Evolutionary conservation across 2,797 vertebrate genomes (phyloP).

Genomic region (Anomalospiza imberbis): DNA sequence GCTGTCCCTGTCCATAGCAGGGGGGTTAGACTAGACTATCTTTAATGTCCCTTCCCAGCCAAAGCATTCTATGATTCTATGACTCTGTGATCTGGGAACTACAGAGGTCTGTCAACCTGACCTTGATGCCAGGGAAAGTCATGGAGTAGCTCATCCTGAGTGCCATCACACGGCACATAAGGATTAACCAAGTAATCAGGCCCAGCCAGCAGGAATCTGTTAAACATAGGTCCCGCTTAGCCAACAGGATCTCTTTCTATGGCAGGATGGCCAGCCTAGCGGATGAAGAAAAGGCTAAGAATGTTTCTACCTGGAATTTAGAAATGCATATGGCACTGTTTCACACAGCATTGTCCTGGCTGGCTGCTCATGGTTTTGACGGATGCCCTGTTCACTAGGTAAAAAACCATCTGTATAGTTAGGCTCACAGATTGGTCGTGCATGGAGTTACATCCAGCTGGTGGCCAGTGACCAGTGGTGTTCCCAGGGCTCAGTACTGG

Average conservation of each 20-base stretch:
- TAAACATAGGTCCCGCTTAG: not conserved
- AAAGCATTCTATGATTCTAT: not conserved
- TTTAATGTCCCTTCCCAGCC: not conserved
- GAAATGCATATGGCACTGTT: not conserved
- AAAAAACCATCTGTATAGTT: fast-evolving
- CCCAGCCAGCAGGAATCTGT: not conserved
- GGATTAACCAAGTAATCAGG: not conserved
- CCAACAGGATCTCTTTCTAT: not conserved
- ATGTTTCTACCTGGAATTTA: not conserved
- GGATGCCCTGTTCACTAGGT: not conserved
- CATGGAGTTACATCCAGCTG: not conserved
- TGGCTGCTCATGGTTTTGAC: not conserved
- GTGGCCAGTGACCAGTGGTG: not conserved
- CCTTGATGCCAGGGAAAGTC: too few relatives aligned
- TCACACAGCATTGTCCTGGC: not conserved
- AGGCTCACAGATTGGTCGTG: not conserved
- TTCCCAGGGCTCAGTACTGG: not conserved
- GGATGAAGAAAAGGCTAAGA: not conserved
- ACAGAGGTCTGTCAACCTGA: not conserved
- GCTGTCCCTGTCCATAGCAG: not conserved
- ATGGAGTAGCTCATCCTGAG: not conserved
- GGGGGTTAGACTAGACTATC: fast-evolving
- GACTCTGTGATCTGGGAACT: not conserved
- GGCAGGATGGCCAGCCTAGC: too few relatives aligned
- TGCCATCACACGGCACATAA: not conserved